Base-by-base conservation (phyloP, 2,113 vertebrate genomes). In the Cacatua alba region DNA sequence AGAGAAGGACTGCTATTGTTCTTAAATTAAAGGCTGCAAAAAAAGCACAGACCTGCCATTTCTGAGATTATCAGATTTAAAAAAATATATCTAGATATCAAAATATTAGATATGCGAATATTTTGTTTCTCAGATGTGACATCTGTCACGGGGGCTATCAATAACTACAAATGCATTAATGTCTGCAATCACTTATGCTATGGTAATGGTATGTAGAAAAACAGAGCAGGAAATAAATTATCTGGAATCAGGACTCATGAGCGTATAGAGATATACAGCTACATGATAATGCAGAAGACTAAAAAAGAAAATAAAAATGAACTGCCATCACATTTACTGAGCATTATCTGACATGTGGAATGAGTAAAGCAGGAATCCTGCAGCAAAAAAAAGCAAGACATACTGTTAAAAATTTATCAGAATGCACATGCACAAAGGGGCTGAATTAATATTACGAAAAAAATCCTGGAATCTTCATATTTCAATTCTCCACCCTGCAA, bases 401-500 rank as follows among this genome's bases (percentile, higher is more conserved):
- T 49, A 80, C 14, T 43, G 31, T 41, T 51, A 80, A 88, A 91
- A 83, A 70, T 37, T 12, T 26, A 77, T 51, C 72, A 86, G 48
- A 95, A 96, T 28, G 68, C n/a, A 95, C 72, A 91, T 64, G 94
- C 94, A 96, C 96, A 97, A 97, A 96, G 92, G 92, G 88, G 52
- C 95, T 39, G 39, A 39, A 97, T 96, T 75, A 92, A 88, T 79
- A 75, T 35, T 9, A 78, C 12, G 35, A 33, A 92, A 74, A 33
- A 41, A 60, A 63, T 48, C 7, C 43, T 44, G 24, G 23, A 75
- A 53, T 82, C 46, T 86, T 83, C 69, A 35, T 35, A 63, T 55
- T 81, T 75, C 11, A 78, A 48, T 53, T 92, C 31, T 78, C 90
- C 17, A 75, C 13, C 48, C 6, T 7, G 2, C n/a, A 92, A 91